Conservation (phyloP, 2,113 vertebrate genomes). For the Butorides virescens region DNA sequence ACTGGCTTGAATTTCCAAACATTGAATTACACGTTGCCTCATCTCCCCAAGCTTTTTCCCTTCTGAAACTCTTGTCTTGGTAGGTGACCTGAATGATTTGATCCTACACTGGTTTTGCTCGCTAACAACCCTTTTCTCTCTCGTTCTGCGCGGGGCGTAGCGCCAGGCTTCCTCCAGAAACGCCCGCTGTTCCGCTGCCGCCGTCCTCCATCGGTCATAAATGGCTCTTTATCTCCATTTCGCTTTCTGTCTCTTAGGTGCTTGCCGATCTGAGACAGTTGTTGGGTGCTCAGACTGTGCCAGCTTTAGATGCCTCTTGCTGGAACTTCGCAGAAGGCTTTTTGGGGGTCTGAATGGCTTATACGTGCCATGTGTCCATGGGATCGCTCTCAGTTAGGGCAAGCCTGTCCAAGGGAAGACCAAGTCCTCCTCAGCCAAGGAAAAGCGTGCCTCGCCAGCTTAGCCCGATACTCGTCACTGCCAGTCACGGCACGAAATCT, state of each 20-base stretch:
- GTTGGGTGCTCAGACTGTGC: background rate
- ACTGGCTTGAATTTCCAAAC: slow-evolving; percentile 19
- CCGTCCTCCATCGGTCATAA: background rate
- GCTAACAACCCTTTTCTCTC: background rate
- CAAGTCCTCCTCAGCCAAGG: background rate
- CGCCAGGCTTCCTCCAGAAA: background rate
- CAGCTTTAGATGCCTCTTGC: background rate
- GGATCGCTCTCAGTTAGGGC: background rate
- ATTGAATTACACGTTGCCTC: background rate
- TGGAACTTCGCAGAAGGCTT: background rate
- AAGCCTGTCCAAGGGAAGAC: background rate
- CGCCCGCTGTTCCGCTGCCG: background rate
- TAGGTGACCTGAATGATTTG: background rate
- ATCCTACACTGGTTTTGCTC: background rate
- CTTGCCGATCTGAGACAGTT: background rate
- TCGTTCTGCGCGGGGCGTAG: rapidly evolving
- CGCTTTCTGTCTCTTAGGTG: background rate
- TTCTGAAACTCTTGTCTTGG: background rate
- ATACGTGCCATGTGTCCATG: rapidly evolving
- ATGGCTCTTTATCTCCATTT: background rate
- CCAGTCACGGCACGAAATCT: background rate
- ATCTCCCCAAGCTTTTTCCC: background rate
- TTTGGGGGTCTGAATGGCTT: background rate
- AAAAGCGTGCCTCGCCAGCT: background rate
- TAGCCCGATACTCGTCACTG: background rate